A percentile compares a stretch with the other conserved stretches of the same genome.
Evolutionary conservation across 2,888 invertebrate species (phyloP).

Genomic region (Agapostemon virescens): DNA sequence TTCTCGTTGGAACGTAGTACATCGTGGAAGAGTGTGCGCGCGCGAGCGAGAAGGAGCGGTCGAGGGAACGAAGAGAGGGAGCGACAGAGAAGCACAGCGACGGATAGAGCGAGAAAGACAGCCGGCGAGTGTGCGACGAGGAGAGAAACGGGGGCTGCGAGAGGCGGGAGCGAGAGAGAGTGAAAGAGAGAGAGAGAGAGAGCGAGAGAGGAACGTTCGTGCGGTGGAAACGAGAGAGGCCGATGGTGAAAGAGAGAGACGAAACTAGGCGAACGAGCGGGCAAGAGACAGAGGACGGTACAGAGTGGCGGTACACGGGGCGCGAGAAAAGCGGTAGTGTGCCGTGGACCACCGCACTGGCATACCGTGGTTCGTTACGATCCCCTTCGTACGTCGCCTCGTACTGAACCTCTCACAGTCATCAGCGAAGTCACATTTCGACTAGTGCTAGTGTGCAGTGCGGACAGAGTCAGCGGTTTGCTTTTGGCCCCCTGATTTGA

Average conservation of each 20-base stretch:
- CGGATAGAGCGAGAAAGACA: neutral
- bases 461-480: constrained; percentile 63
- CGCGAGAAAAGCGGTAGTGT: constrained; percentile 85
- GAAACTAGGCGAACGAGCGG: constrained; percentile 77
- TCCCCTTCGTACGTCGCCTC: constrained; percentile 74
- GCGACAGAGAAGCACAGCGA: constrained; percentile 54
- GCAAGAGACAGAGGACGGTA: constrained; percentile 84
- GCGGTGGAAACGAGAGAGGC: constrained; percentile 48
- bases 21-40: constrained; percentile 67
- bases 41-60: constrained; percentile 59
- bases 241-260: constrained; percentile 71
- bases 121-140: constrained; percentile 71
- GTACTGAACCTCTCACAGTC: constrained; percentile 65
- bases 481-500: constrained; percentile 35
- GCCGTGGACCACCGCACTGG: constrained; percentile 84
- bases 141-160: constrained; percentile 2
- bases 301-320: constrained; percentile 82
- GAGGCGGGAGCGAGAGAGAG: constrained; percentile 43
- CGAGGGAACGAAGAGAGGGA: constrained; percentile 53
- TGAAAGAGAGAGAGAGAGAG: constrained; percentile 60
- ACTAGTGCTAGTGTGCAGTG: constrained; percentile 79
- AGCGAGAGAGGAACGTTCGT: constrained; percentile 54
- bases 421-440: constrained; percentile 73
- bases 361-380: constrained; percentile 80
- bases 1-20: constrained; percentile 68